A percentile compares a stretch with the other conserved stretches of the same genome.
phyloP scores from a whole-genome alignment of 2,888 invertebrate species.

The Drosophila imparisetae region DNA sequence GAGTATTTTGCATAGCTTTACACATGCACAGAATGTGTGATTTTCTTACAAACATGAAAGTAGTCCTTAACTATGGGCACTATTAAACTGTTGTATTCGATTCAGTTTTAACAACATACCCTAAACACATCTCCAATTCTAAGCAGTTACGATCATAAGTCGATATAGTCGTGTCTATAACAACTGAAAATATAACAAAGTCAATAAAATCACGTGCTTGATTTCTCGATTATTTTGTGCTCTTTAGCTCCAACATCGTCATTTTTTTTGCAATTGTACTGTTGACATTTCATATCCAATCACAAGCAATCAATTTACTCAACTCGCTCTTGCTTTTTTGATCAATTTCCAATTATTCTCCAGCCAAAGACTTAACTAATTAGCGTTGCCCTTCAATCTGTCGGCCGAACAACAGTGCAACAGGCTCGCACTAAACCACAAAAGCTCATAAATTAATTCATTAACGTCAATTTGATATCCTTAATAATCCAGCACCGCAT shows the following conservation, averaged over 20 bases:
- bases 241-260: neutral
- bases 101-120: neutral
- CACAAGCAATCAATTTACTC: slow-evolving; percentile 11
- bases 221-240: neutral
- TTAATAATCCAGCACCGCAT: slow-evolving; percentile 61
- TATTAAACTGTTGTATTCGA: neutral
- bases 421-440: slow-evolving; percentile 54
- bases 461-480: slow-evolving; percentile 78
- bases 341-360: slow-evolving; percentile 34
- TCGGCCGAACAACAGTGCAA: slow-evolving; percentile 28
- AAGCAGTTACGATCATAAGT: neutral
- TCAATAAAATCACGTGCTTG: neutral
- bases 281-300: slow-evolving; percentile 16
- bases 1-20: neutral
- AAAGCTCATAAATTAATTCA: slow-evolving; percentile 79
- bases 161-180: neutral
- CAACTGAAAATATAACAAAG: neutral
- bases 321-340: slow-evolving; percentile 8
- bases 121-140: neutral
- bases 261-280: slow-evolving; percentile 4
- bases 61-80: neutral
- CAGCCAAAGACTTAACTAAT: slow-evolving; percentile 31
- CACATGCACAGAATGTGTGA: neutral
- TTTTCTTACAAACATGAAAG: neutral
- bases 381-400: slow-evolving; percentile 34